Evolutionary conservation across 2,888 invertebrate species (phyloP).

Genomic region (Pantelozetes paolii): DNA sequence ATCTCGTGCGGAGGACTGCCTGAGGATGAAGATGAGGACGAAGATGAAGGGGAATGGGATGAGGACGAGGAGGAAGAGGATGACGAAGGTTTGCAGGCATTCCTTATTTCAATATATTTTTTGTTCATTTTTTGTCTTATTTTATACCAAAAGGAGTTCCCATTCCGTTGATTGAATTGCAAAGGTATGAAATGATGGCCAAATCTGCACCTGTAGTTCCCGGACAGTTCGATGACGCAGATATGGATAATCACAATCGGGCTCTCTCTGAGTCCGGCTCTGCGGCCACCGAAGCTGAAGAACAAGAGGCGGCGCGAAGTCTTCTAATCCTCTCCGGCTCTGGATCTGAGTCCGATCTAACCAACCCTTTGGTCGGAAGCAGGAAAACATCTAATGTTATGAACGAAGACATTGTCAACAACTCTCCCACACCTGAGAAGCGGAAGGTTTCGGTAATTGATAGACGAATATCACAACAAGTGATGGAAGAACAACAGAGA

Average conservation of each 20-base stretch:
- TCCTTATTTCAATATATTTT: not conserved
- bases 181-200: slow-evolving; percentile 2
- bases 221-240: slow-evolving; percentile 41
- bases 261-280: not conserved
- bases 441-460: slow-evolving; percentile 25
- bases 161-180: slow-evolving; percentile 43
- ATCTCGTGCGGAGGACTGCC: slow-evolving; percentile 51
- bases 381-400: not conserved
- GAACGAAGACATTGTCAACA: not conserved
- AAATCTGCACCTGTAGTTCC: slow-evolving; percentile 16
- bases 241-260: not conserved
- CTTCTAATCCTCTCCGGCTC: slow-evolving; percentile 51
- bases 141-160: slow-evolving; percentile 40
- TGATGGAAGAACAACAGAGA: slow-evolving; percentile 22
- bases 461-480: slow-evolving; percentile 17
- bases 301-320: slow-evolving; percentile 51
- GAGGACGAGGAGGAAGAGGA: slow-evolving; percentile 48
- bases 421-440: not conserved
- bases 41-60: slow-evolving; percentile 44
- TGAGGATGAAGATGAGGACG: slow-evolving; percentile 53
- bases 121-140: not conserved
- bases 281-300: slow-evolving; percentile 43
- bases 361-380: not conserved
- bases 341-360: slow-evolving; percentile 23
- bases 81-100: slow-evolving; percentile 44